phyloP scores from a whole-genome alignment of 2,888 invertebrate species.

The Dynastes hyllus region DNA sequence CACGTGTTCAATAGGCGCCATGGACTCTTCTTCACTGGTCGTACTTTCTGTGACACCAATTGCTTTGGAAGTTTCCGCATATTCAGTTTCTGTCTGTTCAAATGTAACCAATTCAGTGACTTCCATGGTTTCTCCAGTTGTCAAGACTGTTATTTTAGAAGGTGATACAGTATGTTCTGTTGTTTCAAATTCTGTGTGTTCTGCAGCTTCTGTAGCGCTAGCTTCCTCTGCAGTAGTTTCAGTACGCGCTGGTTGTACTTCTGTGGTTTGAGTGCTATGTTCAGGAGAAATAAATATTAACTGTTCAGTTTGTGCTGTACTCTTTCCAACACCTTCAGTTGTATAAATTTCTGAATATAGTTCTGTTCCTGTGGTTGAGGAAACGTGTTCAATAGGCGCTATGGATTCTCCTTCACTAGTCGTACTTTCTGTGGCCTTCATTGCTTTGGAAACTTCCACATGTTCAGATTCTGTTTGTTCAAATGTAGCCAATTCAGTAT shows the following conservation, averaged over 20 bases:
- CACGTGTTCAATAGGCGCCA: not conserved
- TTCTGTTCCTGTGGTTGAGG: too few relatives aligned
- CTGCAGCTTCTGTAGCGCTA: not conserved
- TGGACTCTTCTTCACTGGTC: not conserved
- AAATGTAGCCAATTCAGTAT: not conserved
- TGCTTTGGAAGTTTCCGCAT: not conserved
- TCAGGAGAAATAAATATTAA: not conserved
- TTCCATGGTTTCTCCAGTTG: not conserved
- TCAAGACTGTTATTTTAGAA: not conserved
- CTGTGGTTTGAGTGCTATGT: not conserved
- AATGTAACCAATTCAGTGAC: not conserved
- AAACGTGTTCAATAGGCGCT: too few relatives aligned
- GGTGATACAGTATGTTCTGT: not conserved
- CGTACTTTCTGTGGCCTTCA: not conserved
- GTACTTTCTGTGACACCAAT: not conserved
- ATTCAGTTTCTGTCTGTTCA: not conserved
- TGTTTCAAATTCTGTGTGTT: not conserved
- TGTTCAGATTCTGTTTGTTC: not conserved
- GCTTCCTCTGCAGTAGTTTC: not conserved
- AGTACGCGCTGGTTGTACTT: not conserved
- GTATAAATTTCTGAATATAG: too few relatives aligned
- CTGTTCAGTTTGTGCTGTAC: not conserved
- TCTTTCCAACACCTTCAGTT: too few relatives aligned
- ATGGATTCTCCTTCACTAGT: too few relatives aligned
- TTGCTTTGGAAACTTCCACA: not conserved